Evolutionary conservation across 2,113 vertebrate genomes (phyloP).

Genomic region (Platichthys flesus): DNA sequence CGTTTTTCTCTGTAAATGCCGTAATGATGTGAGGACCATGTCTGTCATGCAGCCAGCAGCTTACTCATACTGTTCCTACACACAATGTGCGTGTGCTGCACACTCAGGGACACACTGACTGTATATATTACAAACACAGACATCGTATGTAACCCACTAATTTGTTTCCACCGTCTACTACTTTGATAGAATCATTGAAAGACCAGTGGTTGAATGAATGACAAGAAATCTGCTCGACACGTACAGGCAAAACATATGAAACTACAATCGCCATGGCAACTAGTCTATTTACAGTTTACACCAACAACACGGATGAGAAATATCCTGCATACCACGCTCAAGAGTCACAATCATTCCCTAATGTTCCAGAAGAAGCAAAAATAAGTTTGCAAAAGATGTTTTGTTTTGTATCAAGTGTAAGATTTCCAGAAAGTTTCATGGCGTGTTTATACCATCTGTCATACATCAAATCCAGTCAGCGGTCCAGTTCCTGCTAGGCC

Average conservation of each 20-base stretch:
- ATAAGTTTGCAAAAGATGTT: neutral
- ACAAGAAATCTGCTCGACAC: slow-evolving; percentile 23
- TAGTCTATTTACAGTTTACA: slow-evolving; percentile 65
- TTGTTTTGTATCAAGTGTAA: neutral
- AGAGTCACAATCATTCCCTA: neutral
- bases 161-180: neutral
- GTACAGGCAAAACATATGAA: slow-evolving; percentile 20
- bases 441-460: neutral
- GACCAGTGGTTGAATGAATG: slow-evolving; percentile 24
- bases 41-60: slow-evolving; percentile 38
- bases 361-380: neutral
- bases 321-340: slow-evolving; percentile 27
- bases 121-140: neutral
- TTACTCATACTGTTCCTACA: slow-evolving; percentile 17
- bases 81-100: neutral
- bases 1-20: slow-evolving; percentile 1
- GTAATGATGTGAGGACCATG: slow-evolving; percentile 45
- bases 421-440: neutral
- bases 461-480: neutral
- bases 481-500: neutral
- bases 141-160: neutral
- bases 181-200: slow-evolving; percentile 1
- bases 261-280: slow-evolving; percentile 70
- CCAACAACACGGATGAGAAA: slow-evolving; percentile 32
- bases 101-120: slow-evolving; percentile 6